A percentile compares a stretch with the other conserved stretches of the same genome.
Conservation (phyloP, 2,113 vertebrate genomes). For the Cyprinodon brontotheroides region DNA sequence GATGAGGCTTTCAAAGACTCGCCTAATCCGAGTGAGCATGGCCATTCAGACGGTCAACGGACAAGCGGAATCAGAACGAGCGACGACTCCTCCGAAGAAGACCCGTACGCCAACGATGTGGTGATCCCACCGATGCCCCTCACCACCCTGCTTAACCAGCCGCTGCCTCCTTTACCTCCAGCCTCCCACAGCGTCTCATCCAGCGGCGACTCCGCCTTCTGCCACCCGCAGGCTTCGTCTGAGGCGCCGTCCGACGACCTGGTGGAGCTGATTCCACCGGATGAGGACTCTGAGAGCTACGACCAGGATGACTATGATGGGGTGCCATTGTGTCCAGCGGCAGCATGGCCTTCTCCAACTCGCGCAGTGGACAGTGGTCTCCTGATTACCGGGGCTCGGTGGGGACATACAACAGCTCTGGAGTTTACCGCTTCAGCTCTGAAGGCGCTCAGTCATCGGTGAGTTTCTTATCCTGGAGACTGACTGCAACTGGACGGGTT, state of each 20-base stretch:
- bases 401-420: conserved; percentile 93
- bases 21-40: conserved; percentile 94
- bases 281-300: conserved; percentile 90
- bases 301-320: conserved; percentile 91
- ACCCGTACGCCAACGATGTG: conserved; percentile 93
- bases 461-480: conserved; percentile 54
- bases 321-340: conserved; percentile 88
- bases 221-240: conserved; percentile 76
- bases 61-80: conserved; percentile 96
- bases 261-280: conserved; percentile 86
- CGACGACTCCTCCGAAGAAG: conserved; percentile 96
- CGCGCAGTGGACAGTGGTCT: conserved; percentile 89
- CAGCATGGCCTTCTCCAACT: conserved; percentile 88
- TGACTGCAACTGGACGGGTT: background rate
- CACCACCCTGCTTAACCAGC: conserved; percentile 46
- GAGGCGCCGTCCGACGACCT: conserved; percentile 74
- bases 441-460: conserved; percentile 97
- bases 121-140: conserved; percentile 77
- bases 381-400: conserved; percentile 89
- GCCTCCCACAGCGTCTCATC: conserved; percentile 78
- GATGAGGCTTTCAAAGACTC: conserved; percentile 97
- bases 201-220: conserved; percentile 83
- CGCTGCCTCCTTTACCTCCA: conserved; percentile 57
- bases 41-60: conserved; percentile 92
- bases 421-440: conserved; percentile 92